Conservation (phyloP, 2,888 invertebrate genomes). For the Drosophila neotestacea region DNA sequence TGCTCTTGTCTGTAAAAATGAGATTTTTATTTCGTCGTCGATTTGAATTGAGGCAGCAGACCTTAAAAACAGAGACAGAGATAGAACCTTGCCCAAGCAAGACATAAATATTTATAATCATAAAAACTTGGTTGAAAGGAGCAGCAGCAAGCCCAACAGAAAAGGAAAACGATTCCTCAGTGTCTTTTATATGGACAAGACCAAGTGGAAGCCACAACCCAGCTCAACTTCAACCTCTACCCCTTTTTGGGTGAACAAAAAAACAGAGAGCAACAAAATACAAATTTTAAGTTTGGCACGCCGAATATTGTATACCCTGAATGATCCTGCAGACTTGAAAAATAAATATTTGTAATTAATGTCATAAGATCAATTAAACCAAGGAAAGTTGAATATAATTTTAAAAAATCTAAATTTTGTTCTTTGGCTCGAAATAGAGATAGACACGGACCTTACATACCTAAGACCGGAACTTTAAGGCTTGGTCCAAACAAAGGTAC, state of each 20-base stretch:
- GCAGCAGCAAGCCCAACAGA: slow-evolving; percentile 56
- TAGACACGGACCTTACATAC: too few species aligned
- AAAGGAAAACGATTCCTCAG: slow-evolving; percentile 82
- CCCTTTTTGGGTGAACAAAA: slow-evolving; percentile 11
- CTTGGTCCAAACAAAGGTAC: too few species aligned
- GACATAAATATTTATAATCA: slow-evolving; percentile 82
- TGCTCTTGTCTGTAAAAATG: slow-evolving; percentile 62
- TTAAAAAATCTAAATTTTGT: too few species aligned
- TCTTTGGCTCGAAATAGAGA: too few species aligned
- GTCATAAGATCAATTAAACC: too few species aligned
- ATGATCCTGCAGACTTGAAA: too few species aligned
- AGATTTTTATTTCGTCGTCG: slow-evolving; percentile 72
- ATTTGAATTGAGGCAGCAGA: slow-evolving; percentile 63
- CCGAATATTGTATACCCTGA: not conserved
- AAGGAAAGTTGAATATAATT: too few species aligned
- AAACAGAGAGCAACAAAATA: not conserved
- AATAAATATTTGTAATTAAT: too few species aligned
- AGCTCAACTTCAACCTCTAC: slow-evolving; percentile 39
- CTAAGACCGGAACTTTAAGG: too few species aligned
- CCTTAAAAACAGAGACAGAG: slow-evolving; percentile 17
- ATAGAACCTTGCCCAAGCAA: slow-evolving; percentile 23
- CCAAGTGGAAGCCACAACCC: slow-evolving; percentile 18
- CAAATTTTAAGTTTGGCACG: too few species aligned
- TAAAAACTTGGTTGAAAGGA: slow-evolving; percentile 65
- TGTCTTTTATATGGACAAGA: slow-evolving; percentile 71